A percentile compares a stretch with the other conserved stretches of the same genome.
phyloP scores from a whole-genome alignment of 2,113 vertebrate species.

The Sus scrofa region DNA sequence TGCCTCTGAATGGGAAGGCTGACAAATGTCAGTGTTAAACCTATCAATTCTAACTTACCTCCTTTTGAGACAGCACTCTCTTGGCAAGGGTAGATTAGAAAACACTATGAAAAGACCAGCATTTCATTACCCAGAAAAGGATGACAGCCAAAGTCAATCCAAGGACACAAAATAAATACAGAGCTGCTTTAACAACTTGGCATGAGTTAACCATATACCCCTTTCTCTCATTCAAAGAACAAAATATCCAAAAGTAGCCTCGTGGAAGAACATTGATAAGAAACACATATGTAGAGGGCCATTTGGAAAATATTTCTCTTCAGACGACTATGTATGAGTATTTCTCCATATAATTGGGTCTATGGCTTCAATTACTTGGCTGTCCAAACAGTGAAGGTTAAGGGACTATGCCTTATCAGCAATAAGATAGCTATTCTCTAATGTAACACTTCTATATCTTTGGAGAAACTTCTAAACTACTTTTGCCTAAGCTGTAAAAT shows the following conservation, averaged over 20 bases:
- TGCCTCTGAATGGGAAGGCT: neutral
- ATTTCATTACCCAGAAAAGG: neutral
- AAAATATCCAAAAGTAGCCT: neutral
- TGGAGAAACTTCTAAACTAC: neutral
- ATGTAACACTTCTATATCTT: neutral
- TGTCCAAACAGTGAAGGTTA: neutral
- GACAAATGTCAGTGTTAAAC: neutral
- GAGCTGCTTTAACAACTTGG: neutral
- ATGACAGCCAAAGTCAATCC: neutral
- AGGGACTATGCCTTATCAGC: neutral
- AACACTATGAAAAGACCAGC: neutral
- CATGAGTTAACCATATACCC: neutral
- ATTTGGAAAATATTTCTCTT: neutral
- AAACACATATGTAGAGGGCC: neutral
- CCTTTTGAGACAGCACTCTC: neutral
- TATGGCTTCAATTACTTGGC: neutral
- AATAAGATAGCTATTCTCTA: neutral
- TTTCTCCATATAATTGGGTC: neutral
- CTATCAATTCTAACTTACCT: slow-evolving; percentile 1
- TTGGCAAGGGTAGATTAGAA: neutral
- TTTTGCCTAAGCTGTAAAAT: neutral
- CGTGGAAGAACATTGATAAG: neutral
- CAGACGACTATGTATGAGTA: neutral
- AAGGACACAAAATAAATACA: neutral
- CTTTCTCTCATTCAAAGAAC: neutral